phyloP scores from a whole-genome alignment of 1,140 invertebrate species.

The Microvelia longipes region DNA sequence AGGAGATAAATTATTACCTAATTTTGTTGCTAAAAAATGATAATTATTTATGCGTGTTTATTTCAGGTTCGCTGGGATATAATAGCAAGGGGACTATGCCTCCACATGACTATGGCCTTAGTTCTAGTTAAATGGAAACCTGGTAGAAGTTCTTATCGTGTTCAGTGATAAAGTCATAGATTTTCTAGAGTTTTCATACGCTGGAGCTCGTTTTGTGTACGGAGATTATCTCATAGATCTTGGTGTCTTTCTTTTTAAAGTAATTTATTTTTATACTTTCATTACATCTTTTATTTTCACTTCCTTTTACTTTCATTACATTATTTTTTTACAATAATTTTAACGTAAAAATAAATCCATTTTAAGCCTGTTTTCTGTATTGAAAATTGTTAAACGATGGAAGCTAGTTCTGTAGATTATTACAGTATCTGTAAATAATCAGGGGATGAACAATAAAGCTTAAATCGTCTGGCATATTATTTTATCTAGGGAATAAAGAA shows the following conservation, averaged over 20 bases:
- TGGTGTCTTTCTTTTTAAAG: constrained; percentile 63
- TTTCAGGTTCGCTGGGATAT: constrained; percentile 55
- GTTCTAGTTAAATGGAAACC: constrained; percentile 68
- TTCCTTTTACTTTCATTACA: neutral
- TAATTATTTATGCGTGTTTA: no score
- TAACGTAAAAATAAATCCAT: neutral
- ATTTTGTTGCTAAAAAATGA: no score
- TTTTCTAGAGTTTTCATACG: constrained; percentile 62
- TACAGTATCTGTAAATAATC: neutral
- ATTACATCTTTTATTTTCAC: neutral
- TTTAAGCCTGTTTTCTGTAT: neutral
- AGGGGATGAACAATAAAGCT: neutral
- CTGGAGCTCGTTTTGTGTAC: constrained; percentile 74
- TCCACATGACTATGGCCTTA: constrained; percentile 70
- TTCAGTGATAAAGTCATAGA: constrained; percentile 59
- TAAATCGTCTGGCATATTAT: no score
- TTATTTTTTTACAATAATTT: neutral
- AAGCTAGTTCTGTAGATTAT: neutral
- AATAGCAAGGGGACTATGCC: constrained; percentile 65
- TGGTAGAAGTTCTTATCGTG: constrained; percentile 65
- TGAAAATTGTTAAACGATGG: neutral
- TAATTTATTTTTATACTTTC: constrained; percentile 30
- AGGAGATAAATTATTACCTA: no score
- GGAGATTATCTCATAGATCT: constrained; percentile 47
- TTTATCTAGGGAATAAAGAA: no score